Conservation (phyloP, 2,113 vertebrate genomes). For the Butastur rufipennis region DNA sequence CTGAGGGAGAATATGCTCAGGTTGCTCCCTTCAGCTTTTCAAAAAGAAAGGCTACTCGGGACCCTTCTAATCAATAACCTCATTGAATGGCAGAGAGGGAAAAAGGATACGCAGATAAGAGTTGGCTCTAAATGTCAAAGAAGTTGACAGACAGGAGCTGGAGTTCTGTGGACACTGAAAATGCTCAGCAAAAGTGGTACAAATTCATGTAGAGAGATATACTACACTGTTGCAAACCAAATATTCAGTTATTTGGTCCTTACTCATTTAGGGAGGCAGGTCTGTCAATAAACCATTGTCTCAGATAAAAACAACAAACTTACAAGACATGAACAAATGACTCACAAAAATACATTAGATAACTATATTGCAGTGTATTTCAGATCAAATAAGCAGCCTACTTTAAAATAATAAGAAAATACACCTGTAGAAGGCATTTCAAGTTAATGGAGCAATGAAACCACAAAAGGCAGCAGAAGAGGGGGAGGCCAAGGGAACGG, state of each 20-base stretch:
- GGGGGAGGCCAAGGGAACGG: neutral
- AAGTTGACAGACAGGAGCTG: neutral
- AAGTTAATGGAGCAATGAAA: neutral
- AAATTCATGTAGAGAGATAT: neutral
- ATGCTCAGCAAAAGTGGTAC: neutral
- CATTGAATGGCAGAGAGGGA: neutral
- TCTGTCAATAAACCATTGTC: neutral
- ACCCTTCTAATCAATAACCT: neutral
- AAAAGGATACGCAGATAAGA: neutral
- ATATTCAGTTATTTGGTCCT: neutral
- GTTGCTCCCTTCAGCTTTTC: neutral
- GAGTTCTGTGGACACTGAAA: neutral
- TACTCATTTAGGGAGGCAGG: neutral
- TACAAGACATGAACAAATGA: neutral
- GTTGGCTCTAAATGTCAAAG: neutral
- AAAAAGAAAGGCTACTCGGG: neutral
- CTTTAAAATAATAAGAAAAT: neutral
- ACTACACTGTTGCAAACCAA: neutral
- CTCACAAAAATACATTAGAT: neutral
- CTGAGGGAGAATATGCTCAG: neutral
- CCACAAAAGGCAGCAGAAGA: neutral
- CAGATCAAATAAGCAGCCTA: neutral
- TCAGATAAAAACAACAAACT: neutral
- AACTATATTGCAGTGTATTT: neutral
- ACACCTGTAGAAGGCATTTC: neutral